phyloP scores from a whole-genome alignment of 1,140 invertebrate genomes.

The Ceratina japonica region DNA sequence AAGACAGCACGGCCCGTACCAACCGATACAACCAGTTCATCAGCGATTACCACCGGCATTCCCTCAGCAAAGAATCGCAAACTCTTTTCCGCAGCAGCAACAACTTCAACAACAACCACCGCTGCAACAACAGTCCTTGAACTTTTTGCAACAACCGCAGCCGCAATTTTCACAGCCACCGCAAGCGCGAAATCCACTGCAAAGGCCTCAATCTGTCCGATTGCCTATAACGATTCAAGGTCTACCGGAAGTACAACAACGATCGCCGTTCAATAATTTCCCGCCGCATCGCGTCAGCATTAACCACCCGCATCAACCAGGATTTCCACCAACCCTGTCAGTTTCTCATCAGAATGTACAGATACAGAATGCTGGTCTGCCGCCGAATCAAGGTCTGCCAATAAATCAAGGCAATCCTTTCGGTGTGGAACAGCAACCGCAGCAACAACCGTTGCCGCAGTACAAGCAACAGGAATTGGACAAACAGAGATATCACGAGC shows the following conservation, averaged over 20 bases:
- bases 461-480: constrained; percentile 69
- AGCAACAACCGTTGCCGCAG: constrained; percentile 54
- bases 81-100: constrained; percentile 77
- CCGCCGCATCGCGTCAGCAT: constrained; percentile 66
- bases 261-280: constrained; percentile 68
- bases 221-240: constrained; percentile 75
- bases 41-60: constrained; percentile 74
- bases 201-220: constrained; percentile 60
- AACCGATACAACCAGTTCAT: constrained; percentile 73
- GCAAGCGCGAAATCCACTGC: constrained; percentile 62
- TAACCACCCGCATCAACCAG: constrained; percentile 70
- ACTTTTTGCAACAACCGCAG: constrained; percentile 68
- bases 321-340: constrained; percentile 64
- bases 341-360: constrained; percentile 70
- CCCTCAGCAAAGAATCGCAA: constrained; percentile 79
- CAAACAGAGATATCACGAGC: constrained; percentile 72
- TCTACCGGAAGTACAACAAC: constrained; percentile 73
- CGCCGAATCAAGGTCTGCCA: constrained; percentile 49
- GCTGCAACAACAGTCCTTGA: constrained; percentile 63
- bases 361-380: constrained; percentile 63
- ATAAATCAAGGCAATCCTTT: constrained; percentile 46
- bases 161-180: constrained; percentile 44
- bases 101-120: constrained; percentile 70
- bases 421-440: constrained; percentile 55
- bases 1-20: constrained; percentile 74